Conservation (phyloP, 2,888 invertebrate genomes). For the Torymus auratus region DNA sequence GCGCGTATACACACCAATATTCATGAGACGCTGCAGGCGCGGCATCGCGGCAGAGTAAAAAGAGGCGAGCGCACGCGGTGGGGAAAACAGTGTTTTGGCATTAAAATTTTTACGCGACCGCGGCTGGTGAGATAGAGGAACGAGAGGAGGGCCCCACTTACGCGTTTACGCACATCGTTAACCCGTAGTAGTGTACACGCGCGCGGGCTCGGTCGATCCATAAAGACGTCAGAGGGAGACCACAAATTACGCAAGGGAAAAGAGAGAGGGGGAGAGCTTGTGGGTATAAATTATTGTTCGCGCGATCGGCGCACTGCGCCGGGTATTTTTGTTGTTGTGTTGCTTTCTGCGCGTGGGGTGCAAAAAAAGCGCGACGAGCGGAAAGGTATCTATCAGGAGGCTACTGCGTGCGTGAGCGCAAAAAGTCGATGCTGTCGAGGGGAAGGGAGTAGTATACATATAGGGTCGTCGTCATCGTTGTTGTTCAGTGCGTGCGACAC, state of each 20-base stretch:
- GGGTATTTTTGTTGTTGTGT: background rate
- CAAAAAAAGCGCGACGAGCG: constrained; percentile 6
- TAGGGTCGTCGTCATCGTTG: no score
- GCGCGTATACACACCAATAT: constrained; percentile 5
- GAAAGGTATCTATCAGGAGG: constrained; percentile 7
- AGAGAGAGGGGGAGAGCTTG: background rate
- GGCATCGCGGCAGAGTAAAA: background rate
- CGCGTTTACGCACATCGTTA: constrained; percentile 56
- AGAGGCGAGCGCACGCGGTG: constrained; percentile 1
- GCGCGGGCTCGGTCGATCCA: constrained; percentile 58
- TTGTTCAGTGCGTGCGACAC: no score
- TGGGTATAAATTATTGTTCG: constrained; percentile 64
- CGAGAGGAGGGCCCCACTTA: constrained; percentile 16
- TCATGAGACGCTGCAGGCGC: constrained; percentile 35
- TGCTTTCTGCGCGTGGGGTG: background rate
- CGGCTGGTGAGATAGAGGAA: background rate
- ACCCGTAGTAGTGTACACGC: background rate
- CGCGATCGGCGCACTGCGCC: background rate
- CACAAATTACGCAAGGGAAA: constrained; percentile 61
- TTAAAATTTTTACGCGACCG: constrained; percentile 53
- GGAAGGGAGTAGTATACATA: no score
- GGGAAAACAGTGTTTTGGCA: constrained; percentile 45
- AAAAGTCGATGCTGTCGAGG: constrained; percentile 50
- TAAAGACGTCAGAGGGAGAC: constrained; percentile 66
- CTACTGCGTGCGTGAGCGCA: constrained; percentile 27